Percentiles rank a stretch among this genome's conserved stretches.
Evolutionary conservation across 2,113 vertebrate genomes (phyloP).

Genomic region (Trematocara stigmaticum): DNA sequence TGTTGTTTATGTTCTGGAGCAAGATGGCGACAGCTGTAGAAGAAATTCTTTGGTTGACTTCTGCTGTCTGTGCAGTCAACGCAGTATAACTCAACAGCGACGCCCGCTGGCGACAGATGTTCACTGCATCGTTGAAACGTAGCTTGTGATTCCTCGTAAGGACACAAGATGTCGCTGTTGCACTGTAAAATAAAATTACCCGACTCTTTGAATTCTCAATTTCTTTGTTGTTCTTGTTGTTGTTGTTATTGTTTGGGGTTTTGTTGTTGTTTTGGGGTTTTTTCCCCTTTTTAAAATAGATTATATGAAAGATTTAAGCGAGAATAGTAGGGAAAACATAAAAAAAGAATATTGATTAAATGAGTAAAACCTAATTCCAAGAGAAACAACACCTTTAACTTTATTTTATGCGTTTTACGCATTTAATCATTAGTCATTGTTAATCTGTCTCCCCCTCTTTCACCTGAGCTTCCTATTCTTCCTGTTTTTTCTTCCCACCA

Average conservation of each 20-base stretch:
- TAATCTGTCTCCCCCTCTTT: neutral
- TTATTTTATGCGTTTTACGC: accelerated
- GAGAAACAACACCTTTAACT: neutral
- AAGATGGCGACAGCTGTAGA: slow-evolving; percentile 78
- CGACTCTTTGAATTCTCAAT: neutral
- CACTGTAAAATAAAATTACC: neutral
- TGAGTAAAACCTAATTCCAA: neutral
- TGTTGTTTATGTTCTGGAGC: slow-evolving; percentile 73
- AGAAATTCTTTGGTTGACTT: slow-evolving; percentile 34
- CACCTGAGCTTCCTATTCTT: neutral
- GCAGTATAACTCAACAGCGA: slow-evolving; percentile 1
- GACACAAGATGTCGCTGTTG: slow-evolving; percentile 7
- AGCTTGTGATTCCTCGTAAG: accelerated
- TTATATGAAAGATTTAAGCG: neutral
- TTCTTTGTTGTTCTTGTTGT: neutral
- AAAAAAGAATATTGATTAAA: neutral
- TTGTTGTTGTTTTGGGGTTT: neutral
- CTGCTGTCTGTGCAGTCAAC: neutral
- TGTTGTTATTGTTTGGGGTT: neutral
- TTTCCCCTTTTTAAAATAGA: accelerated
- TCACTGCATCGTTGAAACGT: neutral
- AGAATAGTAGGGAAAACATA: neutral
- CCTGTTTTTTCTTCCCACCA: neutral
- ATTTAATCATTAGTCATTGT: neutral
- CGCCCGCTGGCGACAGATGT: neutral